Evolutionary conservation across 2,113 vertebrate genomes (phyloP), one percentile per base, ranked within the genome.

Genomic region (Apodemus sylvaticus): DNA sequence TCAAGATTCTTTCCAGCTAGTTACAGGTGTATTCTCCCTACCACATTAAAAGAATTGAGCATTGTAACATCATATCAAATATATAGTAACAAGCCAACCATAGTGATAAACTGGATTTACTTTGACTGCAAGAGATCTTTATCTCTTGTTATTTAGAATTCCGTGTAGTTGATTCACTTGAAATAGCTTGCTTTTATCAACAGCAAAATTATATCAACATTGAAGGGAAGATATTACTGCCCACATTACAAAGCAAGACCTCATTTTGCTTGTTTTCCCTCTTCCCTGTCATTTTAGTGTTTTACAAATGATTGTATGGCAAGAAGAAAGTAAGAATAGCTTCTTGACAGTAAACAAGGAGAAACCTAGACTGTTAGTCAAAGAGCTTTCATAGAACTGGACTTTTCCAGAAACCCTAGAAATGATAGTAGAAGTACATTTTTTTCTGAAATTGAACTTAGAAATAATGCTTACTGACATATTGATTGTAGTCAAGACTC

Each of bases 241-340:
- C 9, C 5, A 20, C 9, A 73, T 76, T 11, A 26, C 19, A 19
- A 88, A 26, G 66, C 34, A 91, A n/a, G 76, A 86, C 66, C 8
- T 0, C 26, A 45, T 74, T 91, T 24, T 24, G 19, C 14, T 89
- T 20, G 26, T 26, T 93, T n/a, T 3, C 26, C 29, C 1, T 76
- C 45, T 64, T 34, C 39, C 34, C 31, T 55, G 16, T 36, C n/a
- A 62, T 68, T 6, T 42, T 79, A 77, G 77, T 5, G 1, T 66
- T 4, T 48, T 53, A 39, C 13, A 87, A 51, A 64, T 0, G 3
- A 0, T 62, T 66, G 1, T n/a, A 24, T 31, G 36, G 2, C 26
- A n/a, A 39, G 8, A 77, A 45, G 7, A 34, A 1, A 93, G 31
- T 14, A 16, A 79, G 34, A 34, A 81, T 34, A 51, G 42, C 8